These are phyloP conservation scores for Leptoteleia sp. DNA, from an alignment of 1,140 invertebrate species.

Conservation along the genomic window DNA sequence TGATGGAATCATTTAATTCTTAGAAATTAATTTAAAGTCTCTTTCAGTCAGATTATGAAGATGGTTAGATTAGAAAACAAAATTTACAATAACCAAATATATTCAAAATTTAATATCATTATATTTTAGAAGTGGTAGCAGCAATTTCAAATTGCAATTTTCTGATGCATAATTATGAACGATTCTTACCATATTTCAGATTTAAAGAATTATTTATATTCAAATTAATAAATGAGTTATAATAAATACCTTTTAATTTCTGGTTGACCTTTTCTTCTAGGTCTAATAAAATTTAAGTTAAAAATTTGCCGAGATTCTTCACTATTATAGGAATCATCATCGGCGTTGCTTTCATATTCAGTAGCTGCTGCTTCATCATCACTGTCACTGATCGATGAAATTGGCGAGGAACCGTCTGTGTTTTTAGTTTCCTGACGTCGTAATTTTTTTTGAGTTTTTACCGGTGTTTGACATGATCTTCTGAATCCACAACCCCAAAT, in stretches of 20 bases:
- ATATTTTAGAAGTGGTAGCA: too few species aligned
- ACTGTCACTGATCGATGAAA: slow-evolving; percentile 71
- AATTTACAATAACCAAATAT: too few species aligned
- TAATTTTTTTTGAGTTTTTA: slow-evolving; percentile 68
- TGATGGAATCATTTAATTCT: too few species aligned
- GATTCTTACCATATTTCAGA: too few species aligned
- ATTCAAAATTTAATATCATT: too few species aligned
- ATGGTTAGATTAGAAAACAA: too few species aligned
- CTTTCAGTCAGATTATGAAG: too few species aligned
- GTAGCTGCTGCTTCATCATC: slow-evolving; percentile 73
- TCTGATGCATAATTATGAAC: too few species aligned
- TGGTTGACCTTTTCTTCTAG: slow-evolving; percentile 22
- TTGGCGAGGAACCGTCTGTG: slow-evolving; percentile 68
- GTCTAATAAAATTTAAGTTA: slow-evolving; percentile 20
- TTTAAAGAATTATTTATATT: too few species aligned
- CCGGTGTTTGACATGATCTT: slow-evolving; percentile 64
- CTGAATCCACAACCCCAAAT: slow-evolving; percentile 75
- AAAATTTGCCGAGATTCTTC: slow-evolving; percentile 72
- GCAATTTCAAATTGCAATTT: too few species aligned
- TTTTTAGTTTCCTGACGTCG: slow-evolving; percentile 70
- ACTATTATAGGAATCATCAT: slow-evolving; percentile 75
- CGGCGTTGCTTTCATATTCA: slow-evolving; percentile 71
- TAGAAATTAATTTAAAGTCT: too few species aligned
- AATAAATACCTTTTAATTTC: slow-evolving; percentile 42
- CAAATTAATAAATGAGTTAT: too few species aligned